Evolutionary conservation across 2,888 invertebrate species (phyloP), one percentile per base, ranked within the genome.

Genomic region (Oxyscelio sp.): DNA sequence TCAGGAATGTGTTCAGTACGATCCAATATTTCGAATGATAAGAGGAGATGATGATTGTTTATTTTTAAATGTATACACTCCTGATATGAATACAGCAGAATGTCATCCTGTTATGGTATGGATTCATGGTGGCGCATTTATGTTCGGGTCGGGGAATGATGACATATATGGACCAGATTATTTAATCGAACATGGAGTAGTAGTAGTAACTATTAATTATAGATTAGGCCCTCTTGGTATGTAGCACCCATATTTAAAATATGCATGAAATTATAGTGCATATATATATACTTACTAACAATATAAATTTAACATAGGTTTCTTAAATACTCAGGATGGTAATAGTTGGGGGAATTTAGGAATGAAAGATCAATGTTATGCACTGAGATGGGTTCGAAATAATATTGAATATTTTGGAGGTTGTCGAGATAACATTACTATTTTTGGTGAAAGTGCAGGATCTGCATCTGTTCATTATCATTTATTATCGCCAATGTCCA

Each of bases 391-490:
- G 93, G 88, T 92, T 31, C 87, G 87, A 56, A 90, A 92, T 17
- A 93, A 93, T 59, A 92, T 94, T 63, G 84, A 90, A 40, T 88
- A 90, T 48, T 93, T 93, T 56, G 93, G 93, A 11, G 93, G 93
- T 13, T 92, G 91, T 75, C 84, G 75, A 1, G 79, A 90, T 2
- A 90, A 88, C 61, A 89, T 94, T 1, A 94, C 94, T 0, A 88
- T 94, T 54, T 91, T 92, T 34, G 93, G 93, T 6, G 75, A 86
- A 4, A 89, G 89, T 61, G 88, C 92, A 2, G 93, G 93, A 4
- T 89, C 80, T 13, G 89, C 91, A 4, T 85, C 91, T 5, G 91
- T 90, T 19, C 90, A 92, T 40, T 92, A 89, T 65, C 93, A 92
- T 74, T 89, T 93, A 89, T 9, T 93, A 43, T 93, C 93, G 4